These are phyloP conservation scores for Arremon aurantiirostris DNA, from an alignment of 2,797 vertebrate species.

Conservation along the genomic window DNA sequence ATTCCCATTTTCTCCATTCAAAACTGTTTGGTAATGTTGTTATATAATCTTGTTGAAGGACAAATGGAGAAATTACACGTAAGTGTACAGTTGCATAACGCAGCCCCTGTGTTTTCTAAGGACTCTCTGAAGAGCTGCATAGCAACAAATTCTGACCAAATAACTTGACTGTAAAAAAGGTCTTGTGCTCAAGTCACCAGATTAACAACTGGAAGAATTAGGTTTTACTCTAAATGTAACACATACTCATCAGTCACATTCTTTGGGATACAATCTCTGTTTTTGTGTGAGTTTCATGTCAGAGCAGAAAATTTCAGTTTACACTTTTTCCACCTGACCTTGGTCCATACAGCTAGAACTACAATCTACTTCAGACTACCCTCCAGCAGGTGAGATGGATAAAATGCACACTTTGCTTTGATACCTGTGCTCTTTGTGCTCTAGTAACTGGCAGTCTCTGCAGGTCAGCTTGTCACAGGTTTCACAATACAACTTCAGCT, in stretches of 20 bases:
- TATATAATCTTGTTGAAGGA: slow-evolving; percentile 42
- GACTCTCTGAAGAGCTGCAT: background rate
- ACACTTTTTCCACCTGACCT: background rate
- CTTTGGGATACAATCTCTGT: background rate
- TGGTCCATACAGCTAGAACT: background rate
- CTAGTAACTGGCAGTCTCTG: slow-evolving; percentile 93
- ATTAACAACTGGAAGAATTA: background rate
- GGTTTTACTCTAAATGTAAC: background rate
- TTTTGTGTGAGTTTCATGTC: background rate
- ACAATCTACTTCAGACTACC: background rate
- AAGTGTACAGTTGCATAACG: slow-evolving; percentile 17
- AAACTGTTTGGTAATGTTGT: background rate
- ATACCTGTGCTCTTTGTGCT: slow-evolving; percentile 99
- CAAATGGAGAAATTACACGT: background rate
- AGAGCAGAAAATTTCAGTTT: background rate
- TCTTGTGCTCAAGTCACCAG: background rate
- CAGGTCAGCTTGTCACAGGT: slow-evolving; percentile 97
- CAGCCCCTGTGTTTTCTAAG: background rate
- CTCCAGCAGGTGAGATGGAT: background rate
- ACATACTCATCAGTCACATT: background rate
- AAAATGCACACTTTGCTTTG: background rate
- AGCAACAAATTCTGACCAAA: slow-evolving; percentile 4
- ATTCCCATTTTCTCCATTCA: background rate
- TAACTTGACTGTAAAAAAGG: background rate
- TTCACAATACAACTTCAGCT: slow-evolving; percentile 96